These are phyloP conservation scores for Mantis religiosa DNA, from an alignment of 2,888 invertebrate genomes.

Conservation along the genomic window DNA sequence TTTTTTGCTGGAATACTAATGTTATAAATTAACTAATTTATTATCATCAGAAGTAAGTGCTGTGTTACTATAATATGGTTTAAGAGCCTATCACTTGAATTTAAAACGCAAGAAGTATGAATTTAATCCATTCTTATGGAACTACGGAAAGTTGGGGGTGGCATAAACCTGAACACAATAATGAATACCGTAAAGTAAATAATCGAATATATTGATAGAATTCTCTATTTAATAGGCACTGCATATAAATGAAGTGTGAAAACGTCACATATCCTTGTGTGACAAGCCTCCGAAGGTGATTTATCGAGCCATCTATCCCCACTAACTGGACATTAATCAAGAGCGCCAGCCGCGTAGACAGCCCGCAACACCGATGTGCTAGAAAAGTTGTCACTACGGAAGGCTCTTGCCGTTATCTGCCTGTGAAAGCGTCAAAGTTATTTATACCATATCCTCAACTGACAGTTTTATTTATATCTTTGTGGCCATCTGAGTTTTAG, in stretches of 20 bases:
- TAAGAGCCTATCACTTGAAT: too few species aligned
- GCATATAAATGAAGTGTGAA: background rate
- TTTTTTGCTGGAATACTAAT: too few species aligned
- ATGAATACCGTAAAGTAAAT: background rate
- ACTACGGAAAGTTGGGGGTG: background rate
- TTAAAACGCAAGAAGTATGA: too few species aligned
- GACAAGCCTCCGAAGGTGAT: background rate
- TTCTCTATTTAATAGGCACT: background rate
- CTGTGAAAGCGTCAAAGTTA: background rate
- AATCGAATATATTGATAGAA: background rate
- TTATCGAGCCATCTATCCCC: background rate
- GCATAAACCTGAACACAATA: background rate
- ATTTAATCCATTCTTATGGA: too few species aligned
- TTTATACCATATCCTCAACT: background rate
- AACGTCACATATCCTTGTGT: background rate
- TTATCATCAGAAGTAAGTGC: too few species aligned
- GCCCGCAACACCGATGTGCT: background rate
- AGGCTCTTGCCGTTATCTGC: background rate
- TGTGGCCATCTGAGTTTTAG: background rate
- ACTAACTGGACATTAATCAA: background rate
- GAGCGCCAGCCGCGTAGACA: background rate
- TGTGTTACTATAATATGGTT: too few species aligned
- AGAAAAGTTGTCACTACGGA: background rate
- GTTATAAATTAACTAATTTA: too few species aligned
- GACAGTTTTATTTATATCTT: background rate